Base-by-base conservation (phyloP, 2,888 invertebrate genomes). In the Hypercompe scribonia region DNA sequence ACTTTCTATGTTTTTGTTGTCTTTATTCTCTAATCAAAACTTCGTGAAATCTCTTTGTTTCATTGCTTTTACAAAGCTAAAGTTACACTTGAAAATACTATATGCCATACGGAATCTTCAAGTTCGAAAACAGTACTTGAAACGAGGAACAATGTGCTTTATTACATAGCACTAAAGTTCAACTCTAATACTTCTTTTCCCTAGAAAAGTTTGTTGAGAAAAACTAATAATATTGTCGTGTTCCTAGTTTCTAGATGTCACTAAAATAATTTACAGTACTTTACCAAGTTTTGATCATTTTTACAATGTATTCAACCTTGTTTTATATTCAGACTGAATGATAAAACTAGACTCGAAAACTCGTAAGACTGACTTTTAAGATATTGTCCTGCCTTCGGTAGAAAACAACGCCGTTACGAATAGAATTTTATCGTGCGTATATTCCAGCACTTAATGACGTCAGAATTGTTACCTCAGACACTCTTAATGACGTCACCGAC, bases 401-500 rank as follows among this genome's bases (percentile, higher is more conserved):
- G 28, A 58, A 28, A 31, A 61, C 61, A 61, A 31, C 15, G 5
- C 31, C 18, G 1, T 2, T 15, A 31, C 18, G 15, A 15, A 0
- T 15, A 61, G 18, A 31, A 31, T 7, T 61, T 61, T 18, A 61
- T 31, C 31, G 61, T 31, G 61, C 61, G 61, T 31, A 15, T 61
- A 18, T 61, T 61, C 31, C 18, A 61, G 28, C 2, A 18, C 61
- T 61, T 31, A 31, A 61, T 61, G 31, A 46, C 64, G 24, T 46
- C 63, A 42, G n/a, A 71, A 50, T 24, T 24, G 18, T 58, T 28
- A 69, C n/a, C 36, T 24, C 54, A 54, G 11, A 11, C 50, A 24
- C 42, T 31, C 42, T 24, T 46, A 46, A 84, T 83, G 81, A 81
- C 81, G 80, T 85, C 83, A 81, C 78, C 73, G 76, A 75, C 65